Conservation (phyloP, 1,140 invertebrate genomes). For the Calliphora vicina region DNA sequence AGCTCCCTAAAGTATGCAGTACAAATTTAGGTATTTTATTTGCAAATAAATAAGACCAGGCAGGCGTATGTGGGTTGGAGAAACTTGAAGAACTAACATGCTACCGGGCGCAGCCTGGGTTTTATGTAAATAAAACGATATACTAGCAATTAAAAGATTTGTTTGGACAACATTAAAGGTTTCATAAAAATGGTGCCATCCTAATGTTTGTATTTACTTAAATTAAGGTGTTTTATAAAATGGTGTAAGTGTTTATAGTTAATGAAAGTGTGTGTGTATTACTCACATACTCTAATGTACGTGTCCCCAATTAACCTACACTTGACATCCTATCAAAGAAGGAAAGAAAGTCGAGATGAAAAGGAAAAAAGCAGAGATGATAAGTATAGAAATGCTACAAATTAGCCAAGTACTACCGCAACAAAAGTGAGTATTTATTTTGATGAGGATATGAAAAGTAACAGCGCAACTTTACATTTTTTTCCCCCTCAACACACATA, state of each 20-base stretch:
- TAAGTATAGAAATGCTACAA: background rate
- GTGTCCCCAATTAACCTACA: conserved; percentile 3
- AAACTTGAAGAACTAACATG: too few relatives aligned
- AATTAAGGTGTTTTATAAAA: background rate
- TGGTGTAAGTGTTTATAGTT: background rate
- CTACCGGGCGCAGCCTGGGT: too few relatives aligned
- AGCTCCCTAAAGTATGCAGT: too few relatives aligned
- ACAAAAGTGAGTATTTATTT: background rate
- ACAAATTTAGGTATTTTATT: too few relatives aligned
- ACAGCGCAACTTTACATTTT: background rate
- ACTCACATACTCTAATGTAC: background rate
- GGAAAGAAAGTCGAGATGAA: background rate
- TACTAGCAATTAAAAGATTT: too few relatives aligned
- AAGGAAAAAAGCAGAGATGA: background rate
- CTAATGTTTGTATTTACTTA: background rate
- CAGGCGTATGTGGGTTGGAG: too few relatives aligned
- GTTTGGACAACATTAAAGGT: too few relatives aligned
- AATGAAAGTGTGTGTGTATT: too few relatives aligned
- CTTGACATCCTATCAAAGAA: conserved; percentile 3
- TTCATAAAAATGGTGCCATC: too few relatives aligned
- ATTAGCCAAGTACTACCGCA: background rate
- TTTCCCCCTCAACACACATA: background rate
- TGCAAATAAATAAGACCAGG: too few relatives aligned
- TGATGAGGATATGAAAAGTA: background rate
- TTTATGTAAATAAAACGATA: too few relatives aligned